Evolutionary conservation across 2,888 invertebrate genomes (phyloP).

Genomic region (Strigamia transsilvanica): DNA sequence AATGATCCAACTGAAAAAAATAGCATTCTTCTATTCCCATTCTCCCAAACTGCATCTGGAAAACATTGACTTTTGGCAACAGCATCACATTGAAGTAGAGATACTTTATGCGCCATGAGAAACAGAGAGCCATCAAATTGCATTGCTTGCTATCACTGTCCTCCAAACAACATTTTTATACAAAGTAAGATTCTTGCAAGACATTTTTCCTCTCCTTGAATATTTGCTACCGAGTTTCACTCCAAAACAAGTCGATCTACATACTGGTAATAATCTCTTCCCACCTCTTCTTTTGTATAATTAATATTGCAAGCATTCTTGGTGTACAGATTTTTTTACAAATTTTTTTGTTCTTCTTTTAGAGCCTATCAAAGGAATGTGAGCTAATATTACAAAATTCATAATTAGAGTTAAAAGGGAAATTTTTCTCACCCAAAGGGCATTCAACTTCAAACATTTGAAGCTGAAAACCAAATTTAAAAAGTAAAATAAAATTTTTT

Average conservation of each 20-base stretch:
- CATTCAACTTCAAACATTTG: background rate
- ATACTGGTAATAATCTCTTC: too few relatives aligned
- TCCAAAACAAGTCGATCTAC: too few relatives aligned
- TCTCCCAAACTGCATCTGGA: background rate
- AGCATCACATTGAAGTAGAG: background rate
- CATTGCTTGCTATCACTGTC: background rate
- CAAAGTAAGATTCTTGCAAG: too few relatives aligned
- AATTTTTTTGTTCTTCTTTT: background rate
- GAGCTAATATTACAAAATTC: slow-evolving; percentile 10
- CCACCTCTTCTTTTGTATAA: too few relatives aligned
- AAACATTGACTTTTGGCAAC: background rate
- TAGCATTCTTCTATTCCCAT: background rate
- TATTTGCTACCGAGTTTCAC: too few relatives aligned
- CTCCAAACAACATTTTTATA: too few relatives aligned
- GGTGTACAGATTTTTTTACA: background rate
- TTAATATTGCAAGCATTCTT: background rate
- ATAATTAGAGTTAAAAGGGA: background rate
- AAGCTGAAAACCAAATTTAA: background rate
- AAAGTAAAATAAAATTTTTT: background rate
- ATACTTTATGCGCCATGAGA: background rate
- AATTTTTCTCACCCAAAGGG: slow-evolving; percentile 22
- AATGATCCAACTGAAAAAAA: background rate
- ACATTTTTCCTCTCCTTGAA: too few relatives aligned
- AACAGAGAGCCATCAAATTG: background rate
- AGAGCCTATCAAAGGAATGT: background rate